These are phyloP conservation scores for Epistrophella euchroma DNA, from an alignment of 2,888 invertebrate genomes.

Conservation along the genomic window DNA sequence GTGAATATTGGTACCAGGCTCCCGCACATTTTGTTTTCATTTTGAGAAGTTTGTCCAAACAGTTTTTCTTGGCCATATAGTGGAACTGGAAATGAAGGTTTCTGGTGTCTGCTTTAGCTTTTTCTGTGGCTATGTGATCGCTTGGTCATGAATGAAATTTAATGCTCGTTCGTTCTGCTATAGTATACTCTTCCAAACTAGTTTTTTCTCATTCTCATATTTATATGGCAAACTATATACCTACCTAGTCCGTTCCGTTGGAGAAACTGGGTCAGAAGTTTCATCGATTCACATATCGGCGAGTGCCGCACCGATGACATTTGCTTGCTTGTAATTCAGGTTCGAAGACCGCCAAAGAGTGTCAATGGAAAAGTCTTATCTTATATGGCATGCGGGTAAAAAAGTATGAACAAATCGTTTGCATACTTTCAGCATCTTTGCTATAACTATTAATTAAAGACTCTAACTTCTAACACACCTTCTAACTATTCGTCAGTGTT, in stretches of 20 bases:
- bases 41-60: background rate
- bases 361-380: constrained; percentile 2
- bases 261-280: constrained; percentile 40
- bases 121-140: constrained; percentile 18
- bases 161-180: constrained; percentile 17
- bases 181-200: constrained; percentile 41
- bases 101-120: background rate
- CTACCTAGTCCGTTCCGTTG: too few species aligned
- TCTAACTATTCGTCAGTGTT: background rate
- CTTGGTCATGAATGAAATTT: constrained; percentile 45
- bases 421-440: background rate
- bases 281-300: constrained; percentile 18
- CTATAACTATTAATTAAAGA: constrained; percentile 8
- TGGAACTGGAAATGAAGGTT: constrained; percentile 8
- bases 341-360: constrained; percentile 37
- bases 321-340: constrained; percentile 43
- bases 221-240: constrained; percentile 27
- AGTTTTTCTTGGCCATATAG: background rate
- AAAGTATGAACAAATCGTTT: constrained; percentile 26
- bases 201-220: constrained; percentile 44
- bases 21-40: constrained; percentile 11
- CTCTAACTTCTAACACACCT: background rate
- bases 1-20: constrained; percentile 20
- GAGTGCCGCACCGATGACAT: constrained; percentile 14
- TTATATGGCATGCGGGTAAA: constrained; percentile 11